Percentiles rank a stretch among this genome's conserved stretches.
Conservation (phyloP, 2,113 vertebrate genomes). For the Alexandromys fortis region DNA sequence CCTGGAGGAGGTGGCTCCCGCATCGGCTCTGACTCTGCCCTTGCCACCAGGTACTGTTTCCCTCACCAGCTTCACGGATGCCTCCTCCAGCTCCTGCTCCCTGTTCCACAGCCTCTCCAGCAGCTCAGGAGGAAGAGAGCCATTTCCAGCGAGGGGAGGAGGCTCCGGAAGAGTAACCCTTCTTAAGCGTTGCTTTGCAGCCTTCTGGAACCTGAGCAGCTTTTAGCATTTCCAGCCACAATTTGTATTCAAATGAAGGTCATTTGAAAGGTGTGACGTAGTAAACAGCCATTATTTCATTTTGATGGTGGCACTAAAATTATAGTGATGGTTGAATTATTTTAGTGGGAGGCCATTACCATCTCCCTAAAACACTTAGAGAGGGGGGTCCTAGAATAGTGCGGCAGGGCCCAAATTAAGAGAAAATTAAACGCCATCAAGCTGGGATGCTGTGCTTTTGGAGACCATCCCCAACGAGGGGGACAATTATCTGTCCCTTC, state of each 20-base stretch:
- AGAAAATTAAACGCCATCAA: conserved; percentile 87
- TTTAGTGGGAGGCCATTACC: conserved; percentile 89
- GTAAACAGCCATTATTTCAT: conserved; percentile 92
- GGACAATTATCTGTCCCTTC: neutral
- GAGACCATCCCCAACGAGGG: conserved; percentile 4
- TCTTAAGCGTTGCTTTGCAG: conserved; percentile 76
- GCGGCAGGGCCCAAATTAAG: conserved; percentile 86
- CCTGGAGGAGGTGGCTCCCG: neutral
- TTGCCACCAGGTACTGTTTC: neutral
- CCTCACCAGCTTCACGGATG: neutral
- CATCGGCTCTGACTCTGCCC: neutral
- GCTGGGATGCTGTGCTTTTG: conserved; percentile 71
- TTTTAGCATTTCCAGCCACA: conserved; percentile 85
- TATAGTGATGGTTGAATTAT: conserved; percentile 92
- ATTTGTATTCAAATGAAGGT: conserved; percentile 92
- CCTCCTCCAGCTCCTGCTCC: neutral
- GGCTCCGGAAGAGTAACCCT: conserved; percentile 63
- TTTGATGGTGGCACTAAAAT: conserved; percentile 92
- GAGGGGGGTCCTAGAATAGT: conserved; percentile 82
- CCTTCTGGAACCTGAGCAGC: conserved; percentile 83
- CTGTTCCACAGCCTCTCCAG: neutral
- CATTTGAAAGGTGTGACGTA: conserved; percentile 90
- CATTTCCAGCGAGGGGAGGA: neutral
- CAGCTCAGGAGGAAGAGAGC: conserved; percentile 24
- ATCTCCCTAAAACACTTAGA: conserved; percentile 88